Evolutionary conservation across 2,888 invertebrate species (phyloP).

Genomic region (Dusona sp.): DNA sequence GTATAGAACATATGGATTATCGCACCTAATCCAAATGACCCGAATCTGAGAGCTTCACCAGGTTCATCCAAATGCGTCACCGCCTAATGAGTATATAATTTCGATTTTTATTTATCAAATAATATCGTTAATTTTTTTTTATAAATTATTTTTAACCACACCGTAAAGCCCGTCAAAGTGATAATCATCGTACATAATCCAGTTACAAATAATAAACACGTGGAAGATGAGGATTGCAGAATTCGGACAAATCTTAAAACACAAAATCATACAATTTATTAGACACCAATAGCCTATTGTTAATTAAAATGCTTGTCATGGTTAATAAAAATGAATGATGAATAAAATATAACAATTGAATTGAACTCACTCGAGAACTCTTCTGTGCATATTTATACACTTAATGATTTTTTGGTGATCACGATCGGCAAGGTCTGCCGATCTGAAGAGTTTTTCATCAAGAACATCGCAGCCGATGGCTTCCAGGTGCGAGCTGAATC

Average conservation of each 20-base stretch:
- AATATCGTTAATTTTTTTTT: neutral
- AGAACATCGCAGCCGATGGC: neutral
- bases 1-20: conserved; percentile 60
- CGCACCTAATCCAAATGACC: conserved; percentile 55
- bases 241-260: conserved; percentile 45
- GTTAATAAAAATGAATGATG: neutral
- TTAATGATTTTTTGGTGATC: conserved; percentile 46
- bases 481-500: conserved; percentile 52
- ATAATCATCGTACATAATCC: conserved; percentile 52
- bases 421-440: neutral
- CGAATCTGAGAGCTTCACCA: conserved; percentile 54
- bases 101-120: neutral
- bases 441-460: neutral
- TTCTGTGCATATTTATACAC: conserved; percentile 59
- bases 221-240: conserved; percentile 49
- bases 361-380: conserved; percentile 58
- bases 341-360: conserved; percentile 4
- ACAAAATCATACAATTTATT: neutral
- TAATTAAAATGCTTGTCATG: too few relatives aligned
- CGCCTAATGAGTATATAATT: conserved; percentile 16
- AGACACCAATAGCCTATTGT: too few relatives aligned
- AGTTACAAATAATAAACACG: conserved; percentile 52
- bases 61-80: conserved; percentile 59
- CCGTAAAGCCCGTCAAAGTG: conserved; percentile 66
- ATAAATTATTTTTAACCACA: conserved; percentile 24